A percentile compares a stretch with the other conserved stretches of the same genome.
These are phyloP conservation scores for Eretmochelys imbricata DNA, from an alignment of 2,113 vertebrate species.

Conservation along the genomic window DNA sequence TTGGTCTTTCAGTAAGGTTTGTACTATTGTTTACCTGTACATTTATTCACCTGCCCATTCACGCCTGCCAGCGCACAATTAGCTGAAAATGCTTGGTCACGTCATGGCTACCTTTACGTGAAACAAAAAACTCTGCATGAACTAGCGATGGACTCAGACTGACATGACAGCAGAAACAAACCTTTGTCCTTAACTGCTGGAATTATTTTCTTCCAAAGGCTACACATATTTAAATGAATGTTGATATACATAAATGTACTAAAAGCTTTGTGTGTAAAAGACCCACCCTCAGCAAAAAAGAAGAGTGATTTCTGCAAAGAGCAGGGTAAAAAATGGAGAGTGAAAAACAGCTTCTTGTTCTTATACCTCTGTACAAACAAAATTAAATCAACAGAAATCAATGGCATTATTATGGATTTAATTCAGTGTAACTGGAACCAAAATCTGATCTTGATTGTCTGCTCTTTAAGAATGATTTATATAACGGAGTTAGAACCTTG, in stretches of 20 bases:
- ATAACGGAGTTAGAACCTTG: no score
- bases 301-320: fast-evolving
- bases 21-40: neutral
- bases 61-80: fast-evolving
- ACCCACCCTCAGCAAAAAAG: neutral
- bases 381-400: neutral
- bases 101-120: no score
- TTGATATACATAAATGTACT: no score
- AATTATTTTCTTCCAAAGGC: neutral
- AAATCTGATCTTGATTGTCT: neutral
- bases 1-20: fast-evolving
- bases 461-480: no score
- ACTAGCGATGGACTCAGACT: neutral
- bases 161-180: neutral
- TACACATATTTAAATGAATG: no score
- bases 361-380: neutral
- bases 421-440: neutral
- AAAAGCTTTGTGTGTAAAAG: fast-evolving
- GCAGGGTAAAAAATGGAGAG: no score
- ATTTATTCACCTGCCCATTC: fast-evolving
- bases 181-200: neutral
- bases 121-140: neutral
- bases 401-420: neutral
- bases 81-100: neutral
- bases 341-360: no score